Evolutionary conservation across 2,797 vertebrate genomes (phyloP).

Genomic region (Phrynocephalus forsythii): DNA sequence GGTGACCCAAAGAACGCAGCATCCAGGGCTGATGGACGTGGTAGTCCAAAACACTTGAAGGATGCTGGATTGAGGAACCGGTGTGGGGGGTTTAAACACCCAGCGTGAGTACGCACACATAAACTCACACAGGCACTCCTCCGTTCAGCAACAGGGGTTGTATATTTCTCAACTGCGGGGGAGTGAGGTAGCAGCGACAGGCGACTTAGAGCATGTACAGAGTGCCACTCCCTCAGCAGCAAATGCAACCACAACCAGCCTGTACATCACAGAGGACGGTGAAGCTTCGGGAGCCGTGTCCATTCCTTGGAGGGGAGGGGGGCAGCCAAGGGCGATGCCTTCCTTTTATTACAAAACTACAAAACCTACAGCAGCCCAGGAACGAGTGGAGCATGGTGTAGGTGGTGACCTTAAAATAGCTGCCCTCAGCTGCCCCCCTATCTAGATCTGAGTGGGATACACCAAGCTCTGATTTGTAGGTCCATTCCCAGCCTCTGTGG

Average conservation of each 20-base stretch:
- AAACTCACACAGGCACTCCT: not conserved
- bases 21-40: too few species aligned
- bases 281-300: too few species aligned
- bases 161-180: not conserved
- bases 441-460: too few species aligned
- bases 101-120: too few species aligned
- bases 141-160: not conserved
- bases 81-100: too few species aligned
- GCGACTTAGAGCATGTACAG: not conserved
- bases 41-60: too few species aligned
- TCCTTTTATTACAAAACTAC: constrained; percentile 38
- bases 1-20: too few species aligned
- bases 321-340: not conserved
- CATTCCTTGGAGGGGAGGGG: not conserved
- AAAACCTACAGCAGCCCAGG: not conserved
- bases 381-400: not conserved
- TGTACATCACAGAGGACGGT: too few species aligned
- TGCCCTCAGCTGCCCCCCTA: too few species aligned
- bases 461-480: not conserved
- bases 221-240: not conserved
- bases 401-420: not conserved
- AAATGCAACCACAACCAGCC: not conserved
- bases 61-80: too few species aligned
- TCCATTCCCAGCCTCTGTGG: not conserved
- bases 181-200: not conserved